phyloP scores from a whole-genome alignment of 2,888 invertebrate species.

The Sylvicola fuscatus region DNA sequence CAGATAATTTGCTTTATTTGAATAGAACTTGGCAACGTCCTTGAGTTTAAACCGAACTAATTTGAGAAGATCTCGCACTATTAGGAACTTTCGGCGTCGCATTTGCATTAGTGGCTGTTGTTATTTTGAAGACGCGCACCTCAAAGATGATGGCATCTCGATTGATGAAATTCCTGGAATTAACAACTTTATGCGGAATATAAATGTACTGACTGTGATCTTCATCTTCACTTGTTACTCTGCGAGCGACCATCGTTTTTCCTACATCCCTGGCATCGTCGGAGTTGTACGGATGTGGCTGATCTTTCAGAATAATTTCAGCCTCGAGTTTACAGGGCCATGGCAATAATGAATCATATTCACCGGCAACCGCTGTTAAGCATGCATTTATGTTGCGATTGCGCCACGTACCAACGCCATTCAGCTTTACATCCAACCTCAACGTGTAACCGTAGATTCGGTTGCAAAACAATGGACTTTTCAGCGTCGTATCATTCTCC shows the following conservation, averaged over 20 bases:
- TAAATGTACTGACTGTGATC: conserved; percentile 23
- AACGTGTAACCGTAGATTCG: conserved; percentile 54
- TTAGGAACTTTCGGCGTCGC: too few species aligned
- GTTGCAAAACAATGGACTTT: conserved; percentile 46
- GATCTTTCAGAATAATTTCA: conserved; percentile 42
- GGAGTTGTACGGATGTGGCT: too few species aligned
- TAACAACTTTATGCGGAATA: conserved; percentile 20
- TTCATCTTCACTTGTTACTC: conserved; percentile 22
- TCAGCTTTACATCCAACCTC: conserved; percentile 46
- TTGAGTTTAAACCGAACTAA: too few species aligned
- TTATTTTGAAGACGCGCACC: conserved; percentile 14
- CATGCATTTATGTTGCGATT: conserved; percentile 50
- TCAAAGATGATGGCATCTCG: conserved; percentile 22
- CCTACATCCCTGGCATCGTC: conserved; percentile 31
- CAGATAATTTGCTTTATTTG: too few species aligned
- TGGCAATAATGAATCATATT: conserved; percentile 45
- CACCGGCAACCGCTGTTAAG: conserved; percentile 43
- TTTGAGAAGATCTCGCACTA: too few species aligned
- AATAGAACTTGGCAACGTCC: too few species aligned
- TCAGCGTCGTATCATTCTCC: conserved; percentile 37
- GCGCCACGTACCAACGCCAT: conserved; percentile 58
- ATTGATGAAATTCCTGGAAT: conserved; percentile 18
- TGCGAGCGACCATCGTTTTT: conserved; percentile 36
- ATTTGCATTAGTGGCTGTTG: too few species aligned
- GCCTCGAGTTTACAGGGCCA: conserved; percentile 54